Evolutionary conservation across 2,113 vertebrate species (phyloP).

Genomic region (Noctilio leporinus): DNA sequence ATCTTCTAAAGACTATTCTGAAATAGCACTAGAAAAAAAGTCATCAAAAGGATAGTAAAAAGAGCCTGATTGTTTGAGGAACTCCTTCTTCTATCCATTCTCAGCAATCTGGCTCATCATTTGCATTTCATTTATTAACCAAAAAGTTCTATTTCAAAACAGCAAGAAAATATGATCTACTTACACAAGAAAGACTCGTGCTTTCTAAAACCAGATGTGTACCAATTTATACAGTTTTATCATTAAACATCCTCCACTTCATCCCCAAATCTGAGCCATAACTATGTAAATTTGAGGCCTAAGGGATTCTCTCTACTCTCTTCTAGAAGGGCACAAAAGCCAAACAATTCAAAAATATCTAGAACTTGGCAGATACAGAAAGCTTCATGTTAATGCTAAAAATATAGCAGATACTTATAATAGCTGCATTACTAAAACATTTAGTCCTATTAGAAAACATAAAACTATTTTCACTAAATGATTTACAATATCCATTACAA

Average conservation of each 20-base stretch:
- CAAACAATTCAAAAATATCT: neutral
- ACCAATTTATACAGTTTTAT: neutral
- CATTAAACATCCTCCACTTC: neutral
- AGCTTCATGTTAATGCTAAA: conserved; percentile 8
- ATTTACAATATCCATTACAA: neutral
- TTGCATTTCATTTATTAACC: neutral
- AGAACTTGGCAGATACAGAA: neutral
- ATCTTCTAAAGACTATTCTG: neutral
- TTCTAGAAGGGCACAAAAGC: neutral
- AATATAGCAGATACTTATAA: neutral
- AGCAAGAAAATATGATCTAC: neutral
- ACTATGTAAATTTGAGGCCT: neutral
- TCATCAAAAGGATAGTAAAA: neutral
- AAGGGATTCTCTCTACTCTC: neutral
- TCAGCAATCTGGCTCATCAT: neutral
- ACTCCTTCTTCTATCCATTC: neutral
- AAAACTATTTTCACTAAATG: conserved; percentile 19
- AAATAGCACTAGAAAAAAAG: neutral
- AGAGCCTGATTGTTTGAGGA: neutral
- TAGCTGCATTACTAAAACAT: neutral
- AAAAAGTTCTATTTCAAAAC: neutral
- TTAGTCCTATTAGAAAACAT: neutral
- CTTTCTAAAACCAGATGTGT: neutral
- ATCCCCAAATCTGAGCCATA: neutral
- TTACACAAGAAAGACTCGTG: neutral